Evolutionary conservation across 2,797 vertebrate species (phyloP).

Genomic region (Pangasius mekongensis): DNA sequence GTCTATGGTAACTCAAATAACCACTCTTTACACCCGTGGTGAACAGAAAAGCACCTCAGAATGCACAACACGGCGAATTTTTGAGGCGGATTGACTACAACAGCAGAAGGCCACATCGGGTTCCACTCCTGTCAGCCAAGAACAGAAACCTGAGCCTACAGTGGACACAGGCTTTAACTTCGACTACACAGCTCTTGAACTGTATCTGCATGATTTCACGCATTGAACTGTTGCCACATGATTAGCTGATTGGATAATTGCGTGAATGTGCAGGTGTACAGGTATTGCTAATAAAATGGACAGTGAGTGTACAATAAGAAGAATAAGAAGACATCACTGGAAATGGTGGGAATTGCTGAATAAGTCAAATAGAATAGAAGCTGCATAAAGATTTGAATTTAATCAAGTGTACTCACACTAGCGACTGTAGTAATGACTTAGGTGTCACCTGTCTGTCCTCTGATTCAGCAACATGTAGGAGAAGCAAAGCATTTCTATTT

Average conservation of each 20-base stretch:
- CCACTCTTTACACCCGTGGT: background rate
- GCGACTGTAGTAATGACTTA: background rate
- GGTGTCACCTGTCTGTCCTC: background rate
- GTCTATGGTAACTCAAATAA: background rate
- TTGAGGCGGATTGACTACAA: background rate
- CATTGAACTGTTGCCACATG: background rate
- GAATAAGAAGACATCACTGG: background rate
- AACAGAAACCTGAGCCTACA: background rate
- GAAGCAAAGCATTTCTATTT: background rate
- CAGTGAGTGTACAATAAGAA: background rate
- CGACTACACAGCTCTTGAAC: background rate
- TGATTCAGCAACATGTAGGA: background rate
- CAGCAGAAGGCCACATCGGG: background rate
- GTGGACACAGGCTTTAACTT: background rate
- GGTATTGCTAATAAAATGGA: background rate
- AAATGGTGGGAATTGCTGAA: background rate
- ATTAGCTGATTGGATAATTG: background rate
- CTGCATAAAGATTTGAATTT: background rate
- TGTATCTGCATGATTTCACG: background rate
- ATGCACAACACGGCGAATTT: background rate
- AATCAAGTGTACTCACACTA: background rate
- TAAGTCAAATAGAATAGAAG: background rate
- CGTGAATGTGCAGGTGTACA: background rate
- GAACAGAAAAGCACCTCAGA: background rate
- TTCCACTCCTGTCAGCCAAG: background rate